Evolutionary conservation across 2,797 vertebrate species (phyloP).

Genomic region (Bucorvus abyssinicus): DNA sequence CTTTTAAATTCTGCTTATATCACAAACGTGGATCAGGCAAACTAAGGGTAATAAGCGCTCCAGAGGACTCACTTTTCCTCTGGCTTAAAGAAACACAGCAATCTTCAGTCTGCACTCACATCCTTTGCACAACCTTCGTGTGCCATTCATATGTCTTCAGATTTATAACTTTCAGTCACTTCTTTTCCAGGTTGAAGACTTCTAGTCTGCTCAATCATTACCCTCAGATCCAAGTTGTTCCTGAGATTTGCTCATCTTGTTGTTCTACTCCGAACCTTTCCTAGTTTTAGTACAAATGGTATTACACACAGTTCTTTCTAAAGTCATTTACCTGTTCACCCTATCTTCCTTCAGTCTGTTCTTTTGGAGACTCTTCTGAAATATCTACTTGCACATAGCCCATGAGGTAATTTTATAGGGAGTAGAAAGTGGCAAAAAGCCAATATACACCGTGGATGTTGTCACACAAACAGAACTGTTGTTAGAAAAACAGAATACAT

Average conservation of each 20-base stretch:
- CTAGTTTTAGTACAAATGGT: not conserved
- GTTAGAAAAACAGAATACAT: not conserved
- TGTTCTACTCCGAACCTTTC: not conserved
- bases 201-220: rapidly evolving
- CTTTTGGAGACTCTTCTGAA: not conserved
- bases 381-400: not conserved
- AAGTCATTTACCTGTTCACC: not conserved
- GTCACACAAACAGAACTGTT: not conserved
- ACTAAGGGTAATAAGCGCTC: not conserved
- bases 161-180: not conserved
- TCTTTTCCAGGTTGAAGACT: not conserved
- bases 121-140: not conserved
- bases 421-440: not conserved
- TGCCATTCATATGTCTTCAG: not conserved
- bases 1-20: not conserved
- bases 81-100: not conserved
- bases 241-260: not conserved
- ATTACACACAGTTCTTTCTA: not conserved
- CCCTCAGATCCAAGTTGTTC: not conserved
- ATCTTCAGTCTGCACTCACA: not conserved
- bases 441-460: not conserved
- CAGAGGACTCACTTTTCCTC: not conserved
- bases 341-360: not conserved
- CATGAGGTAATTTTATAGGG: not conserved
- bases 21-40: not conserved